phyloP scores from a whole-genome alignment of 2,797 vertebrate genomes.

The Siniperca scherzeri region DNA sequence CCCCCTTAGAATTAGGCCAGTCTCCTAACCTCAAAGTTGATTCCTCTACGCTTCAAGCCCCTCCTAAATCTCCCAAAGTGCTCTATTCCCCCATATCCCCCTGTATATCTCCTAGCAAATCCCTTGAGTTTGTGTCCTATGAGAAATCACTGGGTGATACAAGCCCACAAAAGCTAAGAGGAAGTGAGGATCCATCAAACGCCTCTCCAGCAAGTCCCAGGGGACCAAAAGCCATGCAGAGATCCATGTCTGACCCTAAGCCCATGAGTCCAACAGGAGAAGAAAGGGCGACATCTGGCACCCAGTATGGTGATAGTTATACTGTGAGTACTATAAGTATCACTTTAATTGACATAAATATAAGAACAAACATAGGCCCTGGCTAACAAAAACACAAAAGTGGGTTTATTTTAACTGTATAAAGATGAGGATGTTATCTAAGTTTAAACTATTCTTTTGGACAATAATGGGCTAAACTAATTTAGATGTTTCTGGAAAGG shows the following conservation, averaged over 20 bases:
- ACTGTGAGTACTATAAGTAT: slow-evolving; percentile 88
- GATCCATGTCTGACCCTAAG: slow-evolving; percentile 98
- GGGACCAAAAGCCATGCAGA: slow-evolving; percentile 94
- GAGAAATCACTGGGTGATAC: slow-evolving; percentile 93
- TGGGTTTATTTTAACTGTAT: slow-evolving; percentile 1
- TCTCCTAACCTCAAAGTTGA: slow-evolving; percentile 93
- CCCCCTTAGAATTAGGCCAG: slow-evolving; percentile 95
- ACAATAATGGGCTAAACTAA: slow-evolving; percentile 5
- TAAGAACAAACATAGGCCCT: not conserved
- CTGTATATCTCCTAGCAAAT: slow-evolving; percentile 95
- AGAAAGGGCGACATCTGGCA: slow-evolving; percentile 91
- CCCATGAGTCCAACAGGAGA: slow-evolving; percentile 98
- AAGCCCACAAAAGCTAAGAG: slow-evolving; percentile 91
- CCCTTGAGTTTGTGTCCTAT: slow-evolving; percentile 93
- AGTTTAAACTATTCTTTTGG: not conserved
- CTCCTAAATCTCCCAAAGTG: slow-evolving; percentile 97
- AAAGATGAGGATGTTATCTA: not conserved
- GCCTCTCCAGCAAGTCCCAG: slow-evolving; percentile 92
- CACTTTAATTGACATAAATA: slow-evolving; percentile 12
- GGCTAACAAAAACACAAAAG: slow-evolving; percentile 13
- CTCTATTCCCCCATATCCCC: slow-evolving; percentile 98
- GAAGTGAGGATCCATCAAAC: slow-evolving; percentile 88
- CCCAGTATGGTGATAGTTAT: slow-evolving; percentile 93
- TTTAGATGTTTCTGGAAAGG: slow-evolving; percentile 3
- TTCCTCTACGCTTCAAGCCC: slow-evolving; percentile 88